Conservation (phyloP, 2,113 vertebrate genomes). For the Penelope pileata region DNA sequence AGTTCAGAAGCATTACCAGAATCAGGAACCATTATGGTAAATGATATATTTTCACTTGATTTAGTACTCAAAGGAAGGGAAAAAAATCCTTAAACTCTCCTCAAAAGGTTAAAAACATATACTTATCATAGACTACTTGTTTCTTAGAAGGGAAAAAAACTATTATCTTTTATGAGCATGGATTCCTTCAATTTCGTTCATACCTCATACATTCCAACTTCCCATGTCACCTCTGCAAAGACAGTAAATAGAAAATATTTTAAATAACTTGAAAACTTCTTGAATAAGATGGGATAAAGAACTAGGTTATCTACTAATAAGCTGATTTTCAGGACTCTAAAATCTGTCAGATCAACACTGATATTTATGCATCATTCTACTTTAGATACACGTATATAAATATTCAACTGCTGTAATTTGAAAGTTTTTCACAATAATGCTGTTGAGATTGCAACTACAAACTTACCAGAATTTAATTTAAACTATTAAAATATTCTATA, state of each 20-base stretch:
- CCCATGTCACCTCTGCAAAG: background rate
- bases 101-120: constrained; percentile 23
- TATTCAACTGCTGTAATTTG: background rate
- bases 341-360: background rate
- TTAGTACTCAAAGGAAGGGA: background rate
- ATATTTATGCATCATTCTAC: constrained; percentile 7
- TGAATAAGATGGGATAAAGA: constrained; percentile 10
- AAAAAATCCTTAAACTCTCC: background rate
- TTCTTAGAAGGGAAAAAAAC: background rate
- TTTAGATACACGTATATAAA: background rate
- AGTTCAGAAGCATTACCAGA: background rate
- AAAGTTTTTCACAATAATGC: background rate
- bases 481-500: background rate
- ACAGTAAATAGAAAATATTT: background rate
- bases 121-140: background rate
- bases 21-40: constrained; percentile 1
- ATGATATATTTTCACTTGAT: background rate
- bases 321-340: background rate
- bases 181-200: constrained; percentile 23
- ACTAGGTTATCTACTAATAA: background rate
- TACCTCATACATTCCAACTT: background rate
- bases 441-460: constrained; percentile 10
- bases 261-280: background rate
- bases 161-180: background rate
- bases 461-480: constrained; percentile 3